Conservation (phyloP, 2,888 invertebrate genomes). For the Agrotis clavis region DNA sequence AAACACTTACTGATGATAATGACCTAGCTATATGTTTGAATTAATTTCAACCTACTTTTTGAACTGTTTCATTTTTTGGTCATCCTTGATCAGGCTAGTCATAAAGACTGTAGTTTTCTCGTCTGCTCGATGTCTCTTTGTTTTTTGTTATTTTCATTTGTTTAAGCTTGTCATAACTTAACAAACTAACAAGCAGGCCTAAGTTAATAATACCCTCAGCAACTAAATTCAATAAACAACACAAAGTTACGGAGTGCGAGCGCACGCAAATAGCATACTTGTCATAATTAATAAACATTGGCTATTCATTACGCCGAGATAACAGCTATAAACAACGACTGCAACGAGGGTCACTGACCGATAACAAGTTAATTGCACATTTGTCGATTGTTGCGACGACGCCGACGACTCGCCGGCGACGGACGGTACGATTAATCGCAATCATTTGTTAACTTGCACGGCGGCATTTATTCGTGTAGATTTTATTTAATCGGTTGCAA, state of each 20-base stretch:
- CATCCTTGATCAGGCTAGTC: not conserved
- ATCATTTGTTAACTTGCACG: slow-evolving; percentile 20
- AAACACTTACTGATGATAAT: not conserved
- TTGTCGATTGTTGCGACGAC: slow-evolving; percentile 33
- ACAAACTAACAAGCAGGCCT: not conserved
- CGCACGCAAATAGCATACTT: slow-evolving; percentile 48
- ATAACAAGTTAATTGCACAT: slow-evolving; percentile 61
- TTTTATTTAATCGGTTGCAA: slow-evolving; percentile 31
- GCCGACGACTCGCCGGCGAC: slow-evolving; percentile 19
- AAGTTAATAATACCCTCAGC: not conserved
- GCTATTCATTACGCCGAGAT: slow-evolving; percentile 56
- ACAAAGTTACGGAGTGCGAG: slow-evolving; percentile 23
- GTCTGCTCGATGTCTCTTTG: too few species aligned
- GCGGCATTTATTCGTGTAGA: slow-evolving; percentile 18
- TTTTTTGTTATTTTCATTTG: not conserved
- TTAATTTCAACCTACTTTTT: not conserved
- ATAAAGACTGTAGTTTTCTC: not conserved
- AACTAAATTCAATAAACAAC: slow-evolving; percentile 21
- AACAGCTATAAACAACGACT: slow-evolving; percentile 60
- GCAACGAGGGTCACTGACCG: slow-evolving; percentile 58
- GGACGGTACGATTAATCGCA: slow-evolving; percentile 45
- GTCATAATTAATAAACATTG: slow-evolving; percentile 57
- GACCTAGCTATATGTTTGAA: not conserved
- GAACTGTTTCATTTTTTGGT: not conserved
- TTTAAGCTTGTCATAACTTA: not conserved